Evolutionary conservation across 2,113 vertebrate species (phyloP).

Genomic region (Macquaria australasica): DNA sequence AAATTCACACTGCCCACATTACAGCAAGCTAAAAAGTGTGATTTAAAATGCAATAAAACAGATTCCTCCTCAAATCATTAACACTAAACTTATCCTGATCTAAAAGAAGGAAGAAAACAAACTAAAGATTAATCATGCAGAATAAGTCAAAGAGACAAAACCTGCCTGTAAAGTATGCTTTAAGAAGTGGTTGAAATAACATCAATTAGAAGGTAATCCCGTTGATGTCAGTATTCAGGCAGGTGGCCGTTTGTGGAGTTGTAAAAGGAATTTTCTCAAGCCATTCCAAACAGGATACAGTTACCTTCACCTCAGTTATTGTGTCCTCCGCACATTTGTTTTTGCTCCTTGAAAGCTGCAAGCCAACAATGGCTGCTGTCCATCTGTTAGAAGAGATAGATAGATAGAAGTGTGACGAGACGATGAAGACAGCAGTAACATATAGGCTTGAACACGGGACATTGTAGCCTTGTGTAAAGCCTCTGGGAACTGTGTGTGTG

Average conservation of each 20-base stretch:
- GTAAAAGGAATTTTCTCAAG: constrained; percentile 38
- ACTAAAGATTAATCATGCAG: neutral
- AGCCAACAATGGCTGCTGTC: constrained; percentile 68
- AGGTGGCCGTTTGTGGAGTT: constrained; percentile 13
- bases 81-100: neutral
- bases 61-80: neutral
- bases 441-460: constrained; percentile 75
- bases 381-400: constrained; percentile 59
- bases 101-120: neutral
- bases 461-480: constrained; percentile 33
- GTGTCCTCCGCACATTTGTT: constrained; percentile 54
- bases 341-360: constrained; percentile 49
- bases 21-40: neutral
- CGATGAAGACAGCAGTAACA: constrained; percentile 57
- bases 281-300: constrained; percentile 26
- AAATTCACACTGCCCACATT: neutral
- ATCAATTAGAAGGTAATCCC: constrained; percentile 19
- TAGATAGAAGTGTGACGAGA: constrained; percentile 47
- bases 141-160: constrained; percentile 31
- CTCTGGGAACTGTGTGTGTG: constrained; percentile 37
- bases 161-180: constrained; percentile 2
- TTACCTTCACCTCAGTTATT: constrained; percentile 52
- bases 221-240: constrained; percentile 5
- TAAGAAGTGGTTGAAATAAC: constrained; percentile 12
- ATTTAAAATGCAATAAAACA: neutral